phyloP scores from a whole-genome alignment of 2,888 invertebrate genomes.

The Pristionchus exspectatus region DNA sequence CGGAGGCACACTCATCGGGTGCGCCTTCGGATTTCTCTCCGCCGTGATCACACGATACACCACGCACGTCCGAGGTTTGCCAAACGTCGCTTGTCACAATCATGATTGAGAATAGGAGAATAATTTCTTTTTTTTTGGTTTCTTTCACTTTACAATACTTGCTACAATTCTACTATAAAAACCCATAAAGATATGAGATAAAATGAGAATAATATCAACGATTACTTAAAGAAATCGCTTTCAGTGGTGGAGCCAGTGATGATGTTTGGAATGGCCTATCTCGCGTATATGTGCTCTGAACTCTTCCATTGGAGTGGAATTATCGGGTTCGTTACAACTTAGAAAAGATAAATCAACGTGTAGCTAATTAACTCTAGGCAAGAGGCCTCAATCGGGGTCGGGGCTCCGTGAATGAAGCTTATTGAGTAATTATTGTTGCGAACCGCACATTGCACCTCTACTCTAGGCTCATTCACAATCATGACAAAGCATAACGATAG shows the following conservation, averaged over 20 bases:
- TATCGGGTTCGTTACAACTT: slow-evolving; percentile 79
- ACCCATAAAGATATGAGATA: too few relatives aligned
- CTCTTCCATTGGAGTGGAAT: slow-evolving; percentile 83
- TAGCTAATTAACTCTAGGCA: too few relatives aligned
- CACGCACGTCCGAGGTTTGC: slow-evolving; percentile 73
- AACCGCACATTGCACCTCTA: too few relatives aligned
- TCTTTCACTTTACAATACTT: too few relatives aligned
- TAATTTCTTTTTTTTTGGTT: not conserved
- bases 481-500: not conserved
- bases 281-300: slow-evolving; percentile 82
- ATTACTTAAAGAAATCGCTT: slow-evolving; percentile 47
- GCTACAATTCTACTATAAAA: too few relatives aligned
- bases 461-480: too few relatives aligned
- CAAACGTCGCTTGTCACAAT: not conserved
- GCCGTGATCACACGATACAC: slow-evolving; percentile 80
- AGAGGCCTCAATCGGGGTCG: too few relatives aligned
- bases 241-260: slow-evolving; percentile 83
- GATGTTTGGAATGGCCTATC: slow-evolving; percentile 82
- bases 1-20: slow-evolving; percentile 81
- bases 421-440: too few relatives aligned
- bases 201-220: too few relatives aligned
- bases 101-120: not conserved
- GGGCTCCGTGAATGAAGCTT: too few relatives aligned
- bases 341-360: too few relatives aligned
- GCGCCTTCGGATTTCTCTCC: slow-evolving; percentile 81